phyloP scores from a whole-genome alignment of 2,888 invertebrate species.

The Ethmia dodecea region DNA sequence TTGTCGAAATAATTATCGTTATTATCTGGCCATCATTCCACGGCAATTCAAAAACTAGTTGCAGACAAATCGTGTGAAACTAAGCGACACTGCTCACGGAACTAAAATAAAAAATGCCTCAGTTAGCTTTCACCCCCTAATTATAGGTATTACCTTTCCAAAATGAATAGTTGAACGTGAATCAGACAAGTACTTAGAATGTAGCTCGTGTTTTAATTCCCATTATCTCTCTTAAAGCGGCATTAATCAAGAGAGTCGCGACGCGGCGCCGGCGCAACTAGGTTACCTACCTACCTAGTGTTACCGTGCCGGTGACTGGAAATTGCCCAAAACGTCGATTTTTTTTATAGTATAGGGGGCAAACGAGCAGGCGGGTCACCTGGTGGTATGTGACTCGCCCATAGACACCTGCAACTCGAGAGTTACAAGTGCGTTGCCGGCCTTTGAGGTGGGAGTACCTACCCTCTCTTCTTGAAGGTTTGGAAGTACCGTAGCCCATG shows the following conservation, averaged over 20 bases:
- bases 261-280: slow-evolving; percentile 7
- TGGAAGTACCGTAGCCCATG: too few relatives aligned
- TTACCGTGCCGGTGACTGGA: too few relatives aligned
- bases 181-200: slow-evolving; percentile 39
- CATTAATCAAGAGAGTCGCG: slow-evolving; percentile 33
- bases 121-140: slow-evolving; percentile 59
- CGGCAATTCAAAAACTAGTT: slow-evolving; percentile 26
- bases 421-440: too few relatives aligned
- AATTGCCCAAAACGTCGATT: neutral
- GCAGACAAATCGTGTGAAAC: slow-evolving; percentile 37
- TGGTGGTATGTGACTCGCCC: too few relatives aligned
- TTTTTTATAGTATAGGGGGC: too few relatives aligned
- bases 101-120: slow-evolving; percentile 31
- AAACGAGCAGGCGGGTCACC: too few relatives aligned
- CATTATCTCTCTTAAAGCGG: slow-evolving; percentile 33
- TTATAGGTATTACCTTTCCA: slow-evolving; percentile 44
- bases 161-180: slow-evolving; percentile 36
- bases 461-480: too few relatives aligned
- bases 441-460: too few relatives aligned
- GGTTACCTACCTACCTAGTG: slow-evolving; percentile 8
- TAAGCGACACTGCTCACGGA: slow-evolving; percentile 39
- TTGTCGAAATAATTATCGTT: slow-evolving; percentile 13
- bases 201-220: slow-evolving; percentile 25
- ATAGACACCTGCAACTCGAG: too few relatives aligned
- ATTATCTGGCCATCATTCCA: slow-evolving; percentile 22